Conservation (phyloP, 2,888 invertebrate species). For the Tipula lateralis region DNA sequence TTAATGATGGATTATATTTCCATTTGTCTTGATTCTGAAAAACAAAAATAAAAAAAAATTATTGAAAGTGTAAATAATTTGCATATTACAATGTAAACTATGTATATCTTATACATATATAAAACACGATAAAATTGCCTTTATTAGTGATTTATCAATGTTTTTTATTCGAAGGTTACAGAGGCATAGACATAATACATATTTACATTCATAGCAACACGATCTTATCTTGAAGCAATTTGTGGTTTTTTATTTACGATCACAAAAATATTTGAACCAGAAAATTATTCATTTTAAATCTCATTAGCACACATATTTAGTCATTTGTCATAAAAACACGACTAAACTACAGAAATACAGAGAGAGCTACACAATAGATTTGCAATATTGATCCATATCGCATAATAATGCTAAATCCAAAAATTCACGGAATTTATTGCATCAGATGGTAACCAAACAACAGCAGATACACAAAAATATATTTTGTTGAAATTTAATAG, state of each 20-base stretch:
- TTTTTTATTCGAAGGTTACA: background rate
- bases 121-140: background rate
- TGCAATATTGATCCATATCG: background rate
- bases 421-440: background rate
- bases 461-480: background rate
- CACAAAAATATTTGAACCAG: background rate
- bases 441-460: background rate
- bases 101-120: too few relatives aligned
- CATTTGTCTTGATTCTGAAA: slow-evolving; percentile 81
- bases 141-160: background rate
- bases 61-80: slow-evolving; percentile 12
- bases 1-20: slow-evolving; percentile 65
- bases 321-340: background rate
- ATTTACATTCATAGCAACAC: background rate
- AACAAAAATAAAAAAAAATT: slow-evolving; percentile 34
- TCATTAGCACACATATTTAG: background rate
- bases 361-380: background rate
- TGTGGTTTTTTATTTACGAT: background rate
- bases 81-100: background rate
- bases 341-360: background rate
- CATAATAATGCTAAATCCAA: background rate
- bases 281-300: background rate
- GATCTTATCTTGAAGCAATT: background rate
- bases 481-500: background rate
- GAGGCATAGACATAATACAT: background rate